A percentile compares a stretch with the other conserved stretches of the same genome.
phyloP scores from a whole-genome alignment of 2,113 vertebrate genomes.

The Mirounga angustirostris region DNA sequence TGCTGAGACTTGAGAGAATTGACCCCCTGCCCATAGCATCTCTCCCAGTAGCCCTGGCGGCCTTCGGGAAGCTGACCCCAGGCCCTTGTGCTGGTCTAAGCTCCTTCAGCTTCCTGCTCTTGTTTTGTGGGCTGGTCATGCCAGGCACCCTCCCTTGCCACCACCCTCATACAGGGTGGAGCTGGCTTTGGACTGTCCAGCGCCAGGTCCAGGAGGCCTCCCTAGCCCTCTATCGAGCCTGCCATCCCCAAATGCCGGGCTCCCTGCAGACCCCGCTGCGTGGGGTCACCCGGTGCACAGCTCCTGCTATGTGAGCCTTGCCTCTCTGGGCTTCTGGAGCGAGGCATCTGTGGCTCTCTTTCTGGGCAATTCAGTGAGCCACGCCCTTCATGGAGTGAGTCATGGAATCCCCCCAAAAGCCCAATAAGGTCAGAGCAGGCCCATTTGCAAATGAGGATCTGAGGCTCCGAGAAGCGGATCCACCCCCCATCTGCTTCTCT shows the following conservation, averaged over 20 bases:
- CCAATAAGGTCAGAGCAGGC: background rate
- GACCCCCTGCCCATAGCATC: fast-evolving
- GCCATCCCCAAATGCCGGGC: background rate
- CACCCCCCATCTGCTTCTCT: background rate
- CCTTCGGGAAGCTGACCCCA: no score
- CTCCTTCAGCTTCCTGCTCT: background rate
- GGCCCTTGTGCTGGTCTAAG: background rate
- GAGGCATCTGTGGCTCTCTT: background rate
- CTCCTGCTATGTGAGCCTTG: background rate
- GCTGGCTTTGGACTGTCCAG: background rate
- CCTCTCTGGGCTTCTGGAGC: background rate
- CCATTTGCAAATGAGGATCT: background rate
- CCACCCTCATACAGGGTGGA: no score
- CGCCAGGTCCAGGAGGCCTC: no score
- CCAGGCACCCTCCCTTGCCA: fast-evolving
- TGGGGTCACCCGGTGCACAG: background rate
- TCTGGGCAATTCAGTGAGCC: background rate
- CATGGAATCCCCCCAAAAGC: fast-evolving
- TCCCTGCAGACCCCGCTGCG: background rate
- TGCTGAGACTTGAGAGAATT: background rate
- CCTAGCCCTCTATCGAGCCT: no score
- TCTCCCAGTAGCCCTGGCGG: background rate
- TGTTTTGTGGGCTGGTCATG: fast-evolving
- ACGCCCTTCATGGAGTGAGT: background rate
- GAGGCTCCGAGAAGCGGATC: background rate